These are phyloP conservation scores for Semnornis frantzii DNA, from an alignment of 2,113 vertebrate genomes.

Conservation along the genomic window DNA sequence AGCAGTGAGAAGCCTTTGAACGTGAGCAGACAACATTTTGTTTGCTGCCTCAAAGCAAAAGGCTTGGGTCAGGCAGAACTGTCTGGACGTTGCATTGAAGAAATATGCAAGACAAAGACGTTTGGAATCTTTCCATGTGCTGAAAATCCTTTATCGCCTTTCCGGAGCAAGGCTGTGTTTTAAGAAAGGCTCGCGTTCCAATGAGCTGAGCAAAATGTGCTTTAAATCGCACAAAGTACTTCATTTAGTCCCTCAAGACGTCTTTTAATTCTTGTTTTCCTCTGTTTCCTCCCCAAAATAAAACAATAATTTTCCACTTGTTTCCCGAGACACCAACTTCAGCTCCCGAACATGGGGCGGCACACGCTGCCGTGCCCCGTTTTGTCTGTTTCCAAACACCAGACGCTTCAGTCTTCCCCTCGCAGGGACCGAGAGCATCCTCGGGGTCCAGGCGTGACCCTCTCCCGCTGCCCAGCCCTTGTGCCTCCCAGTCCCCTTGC, in stretches of 20 bases:
- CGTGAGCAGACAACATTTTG: not conserved
- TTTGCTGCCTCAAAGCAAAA: not conserved
- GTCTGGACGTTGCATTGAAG: not conserved
- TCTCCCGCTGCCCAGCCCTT: accelerated
- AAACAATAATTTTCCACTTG: not conserved
- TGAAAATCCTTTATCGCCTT: not conserved
- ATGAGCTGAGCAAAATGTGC: not conserved
- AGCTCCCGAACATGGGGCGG: accelerated
- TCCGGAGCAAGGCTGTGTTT: not conserved
- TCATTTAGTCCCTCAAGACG: not conserved
- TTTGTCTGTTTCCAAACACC: accelerated
- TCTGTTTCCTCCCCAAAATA: not conserved
- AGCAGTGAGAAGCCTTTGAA: not conserved
- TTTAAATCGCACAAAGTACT: not conserved
- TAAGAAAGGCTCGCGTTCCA: not conserved
- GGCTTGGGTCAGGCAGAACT: not conserved
- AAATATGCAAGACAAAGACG: not conserved
- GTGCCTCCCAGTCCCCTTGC: not conserved
- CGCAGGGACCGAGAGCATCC: not conserved
- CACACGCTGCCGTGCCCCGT: not conserved
- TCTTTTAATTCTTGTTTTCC: not conserved
- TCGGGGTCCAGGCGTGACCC: not conserved
- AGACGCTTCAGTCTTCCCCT: not conserved
- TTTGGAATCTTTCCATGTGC: not conserved
- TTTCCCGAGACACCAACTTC: not conserved